These are phyloP conservation scores for Chouioia cunea DNA, from an alignment of 2,888 invertebrate species.

Conservation along the genomic window DNA sequence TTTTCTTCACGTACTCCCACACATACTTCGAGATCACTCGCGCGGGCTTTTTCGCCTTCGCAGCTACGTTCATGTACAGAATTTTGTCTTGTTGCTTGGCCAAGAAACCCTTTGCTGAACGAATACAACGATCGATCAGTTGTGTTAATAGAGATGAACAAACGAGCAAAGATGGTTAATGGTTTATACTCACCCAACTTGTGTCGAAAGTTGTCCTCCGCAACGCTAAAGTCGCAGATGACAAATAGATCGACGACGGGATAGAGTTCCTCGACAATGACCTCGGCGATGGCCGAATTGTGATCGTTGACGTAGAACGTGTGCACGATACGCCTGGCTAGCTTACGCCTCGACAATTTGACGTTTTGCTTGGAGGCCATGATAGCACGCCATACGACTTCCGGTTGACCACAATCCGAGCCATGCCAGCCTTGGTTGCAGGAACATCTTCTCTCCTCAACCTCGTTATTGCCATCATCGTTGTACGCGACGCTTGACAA, in stretches of 20 bases:
- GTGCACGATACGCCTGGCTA: conserved; percentile 72
- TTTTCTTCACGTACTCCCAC: conserved; percentile 67
- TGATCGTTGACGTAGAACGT: conserved; percentile 71
- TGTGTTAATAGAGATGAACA: conserved; percentile 22
- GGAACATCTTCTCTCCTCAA: conserved; percentile 57
- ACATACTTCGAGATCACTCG: conserved; percentile 63
- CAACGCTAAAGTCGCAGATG: conserved; percentile 70
- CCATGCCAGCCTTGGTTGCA: conserved; percentile 77
- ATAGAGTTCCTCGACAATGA: conserved; percentile 74
- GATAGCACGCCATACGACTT: conserved; percentile 77
- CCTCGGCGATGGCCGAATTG: conserved; percentile 72
- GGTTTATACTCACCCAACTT: conserved; percentile 62
- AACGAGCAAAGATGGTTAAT: too few species aligned
- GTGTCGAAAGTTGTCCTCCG: conserved; percentile 67
- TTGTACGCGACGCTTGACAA: conserved; percentile 49
- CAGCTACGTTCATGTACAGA: conserved; percentile 68
- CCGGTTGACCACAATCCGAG: conserved; percentile 76
- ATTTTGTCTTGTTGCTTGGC: conserved; percentile 71
- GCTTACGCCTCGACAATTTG: conserved; percentile 67
- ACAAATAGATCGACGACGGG: conserved; percentile 77
- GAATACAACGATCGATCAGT: neutral
- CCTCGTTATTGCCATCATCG: conserved; percentile 61
- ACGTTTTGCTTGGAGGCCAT: conserved; percentile 72
- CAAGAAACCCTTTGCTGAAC: conserved; percentile 67
- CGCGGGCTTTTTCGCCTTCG: conserved; percentile 54